These are phyloP conservation scores for Chromis chromis DNA, from an alignment of 2,797 vertebrate species.

Conservation along the genomic window DNA sequence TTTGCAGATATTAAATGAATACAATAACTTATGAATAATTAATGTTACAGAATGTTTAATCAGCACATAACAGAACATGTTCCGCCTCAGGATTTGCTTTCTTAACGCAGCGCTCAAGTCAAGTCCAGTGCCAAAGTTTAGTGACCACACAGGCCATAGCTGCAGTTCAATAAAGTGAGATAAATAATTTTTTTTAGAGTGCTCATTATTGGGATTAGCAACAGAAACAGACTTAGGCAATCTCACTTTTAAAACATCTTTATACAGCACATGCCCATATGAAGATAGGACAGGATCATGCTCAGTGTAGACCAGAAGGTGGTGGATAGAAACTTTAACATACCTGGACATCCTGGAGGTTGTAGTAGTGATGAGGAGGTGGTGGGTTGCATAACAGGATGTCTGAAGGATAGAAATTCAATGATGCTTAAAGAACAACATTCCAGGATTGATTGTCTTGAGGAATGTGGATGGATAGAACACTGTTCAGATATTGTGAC, in stretches of 20 bases:
- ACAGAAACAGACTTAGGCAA: background rate
- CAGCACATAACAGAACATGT: background rate
- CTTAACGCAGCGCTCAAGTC: background rate
- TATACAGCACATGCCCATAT: background rate
- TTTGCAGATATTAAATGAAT: background rate
- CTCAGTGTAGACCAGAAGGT: background rate
- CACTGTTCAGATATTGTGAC: background rate
- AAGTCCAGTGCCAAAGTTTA: background rate
- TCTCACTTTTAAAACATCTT: background rate
- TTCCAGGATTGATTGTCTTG: background rate
- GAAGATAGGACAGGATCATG: background rate
- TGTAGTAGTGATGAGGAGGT: background rate
- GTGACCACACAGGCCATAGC: background rate
- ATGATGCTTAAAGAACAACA: slow-evolving; percentile 3
- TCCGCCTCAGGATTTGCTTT: background rate
- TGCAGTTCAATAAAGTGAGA: slow-evolving; percentile 3
- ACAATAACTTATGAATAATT: background rate
- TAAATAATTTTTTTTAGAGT: background rate
- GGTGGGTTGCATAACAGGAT: background rate
- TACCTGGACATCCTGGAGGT: background rate
- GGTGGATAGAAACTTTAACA: slow-evolving; percentile 1
- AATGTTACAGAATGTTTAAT: background rate
- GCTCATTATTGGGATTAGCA: background rate
- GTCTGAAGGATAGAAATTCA: background rate
- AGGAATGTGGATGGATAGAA: background rate